Conservation (phyloP, 2,888 invertebrate genomes). For the Drosophila acutilabella region DNA sequence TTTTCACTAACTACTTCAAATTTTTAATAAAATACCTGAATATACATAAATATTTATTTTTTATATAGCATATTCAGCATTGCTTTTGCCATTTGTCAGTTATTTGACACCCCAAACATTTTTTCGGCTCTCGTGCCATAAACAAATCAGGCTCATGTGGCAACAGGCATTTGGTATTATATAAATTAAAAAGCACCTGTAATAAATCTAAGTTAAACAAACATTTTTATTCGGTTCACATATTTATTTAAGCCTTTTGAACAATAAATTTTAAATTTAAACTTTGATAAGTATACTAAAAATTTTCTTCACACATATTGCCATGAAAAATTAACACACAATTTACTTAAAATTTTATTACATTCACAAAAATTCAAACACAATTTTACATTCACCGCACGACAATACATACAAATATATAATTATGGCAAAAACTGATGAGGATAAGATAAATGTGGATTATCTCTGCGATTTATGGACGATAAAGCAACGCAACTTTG, state of each 20-base stretch:
- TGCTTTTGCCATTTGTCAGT: constrained; percentile 19
- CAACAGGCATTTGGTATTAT: not conserved
- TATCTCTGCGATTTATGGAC: constrained; percentile 29
- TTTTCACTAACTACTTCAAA: constrained; percentile 21
- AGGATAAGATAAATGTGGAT: constrained; percentile 17
- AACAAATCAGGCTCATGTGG: constrained; percentile 5
- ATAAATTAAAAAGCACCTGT: too few relatives aligned
- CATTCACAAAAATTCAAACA: constrained; percentile 4
- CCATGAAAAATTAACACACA: not conserved
- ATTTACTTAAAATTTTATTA: constrained; percentile 10
- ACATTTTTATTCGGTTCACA: not conserved
- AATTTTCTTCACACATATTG: too few relatives aligned
- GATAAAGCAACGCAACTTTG: constrained; percentile 23
- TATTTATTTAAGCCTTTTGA: constrained; percentile 1
- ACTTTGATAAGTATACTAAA: not conserved
- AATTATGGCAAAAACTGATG: constrained; percentile 26
- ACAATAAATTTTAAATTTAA: not conserved
- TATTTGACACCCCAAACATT: constrained; percentile 38
- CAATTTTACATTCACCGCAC: constrained; percentile 8
- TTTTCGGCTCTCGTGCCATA: not conserved
- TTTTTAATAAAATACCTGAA: constrained; percentile 39
- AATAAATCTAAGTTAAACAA: not conserved
- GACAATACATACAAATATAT: constrained; percentile 7
- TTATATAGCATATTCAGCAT: constrained; percentile 8
- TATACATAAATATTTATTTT: constrained; percentile 22